Conservation (phyloP, 1,140 invertebrate species). For the Pseudachorutes palmiensis region DNA sequence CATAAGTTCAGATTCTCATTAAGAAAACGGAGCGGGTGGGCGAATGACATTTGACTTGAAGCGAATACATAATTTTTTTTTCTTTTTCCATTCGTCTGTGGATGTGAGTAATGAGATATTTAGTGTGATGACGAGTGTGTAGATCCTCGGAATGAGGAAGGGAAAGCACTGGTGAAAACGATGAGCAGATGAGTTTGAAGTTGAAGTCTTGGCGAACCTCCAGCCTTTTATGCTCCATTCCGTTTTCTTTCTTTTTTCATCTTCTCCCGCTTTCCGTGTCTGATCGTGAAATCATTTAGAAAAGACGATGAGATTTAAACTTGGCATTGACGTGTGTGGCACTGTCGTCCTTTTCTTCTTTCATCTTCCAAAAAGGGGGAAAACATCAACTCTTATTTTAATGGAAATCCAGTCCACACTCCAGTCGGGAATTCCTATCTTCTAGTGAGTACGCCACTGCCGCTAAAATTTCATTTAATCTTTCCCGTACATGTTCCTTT, state of each 20-base stretch:
- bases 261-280: background rate
- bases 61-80: background rate
- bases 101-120: too few relatives aligned
- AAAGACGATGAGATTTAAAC: slow-evolving; percentile 6
- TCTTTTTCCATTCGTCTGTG: background rate
- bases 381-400: background rate
- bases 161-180: too few relatives aligned
- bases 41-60: background rate
- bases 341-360: background rate
- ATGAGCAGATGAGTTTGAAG: background rate
- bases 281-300: background rate
- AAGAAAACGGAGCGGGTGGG: too few relatives aligned
- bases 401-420: background rate
- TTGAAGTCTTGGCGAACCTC: background rate
- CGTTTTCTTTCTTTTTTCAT: background rate
- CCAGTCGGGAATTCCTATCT: background rate
- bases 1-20: background rate
- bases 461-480: background rate
- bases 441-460: background rate
- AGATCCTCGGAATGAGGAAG: too few relatives aligned
- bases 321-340: slow-evolving; percentile 8
- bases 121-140: too few relatives aligned
- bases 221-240: background rate
- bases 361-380: background rate
- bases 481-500: background rate